Percentiles rank a stretch among this genome's conserved stretches.
These are phyloP conservation scores for Branchellion lobata DNA, from an alignment of 2,888 invertebrate species.

Conservation along the genomic window DNA sequence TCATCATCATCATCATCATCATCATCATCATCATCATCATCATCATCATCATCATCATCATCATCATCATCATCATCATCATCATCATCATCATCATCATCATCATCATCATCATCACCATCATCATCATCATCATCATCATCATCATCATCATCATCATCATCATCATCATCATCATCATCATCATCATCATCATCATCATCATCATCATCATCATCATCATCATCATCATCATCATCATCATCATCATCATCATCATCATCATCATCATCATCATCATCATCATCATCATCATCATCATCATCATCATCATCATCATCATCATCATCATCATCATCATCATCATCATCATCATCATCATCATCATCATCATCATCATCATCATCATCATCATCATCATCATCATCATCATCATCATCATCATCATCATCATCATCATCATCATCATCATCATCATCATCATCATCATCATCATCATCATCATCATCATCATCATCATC, in stretches of 20 bases:
- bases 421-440: slow-evolving; percentile 27
- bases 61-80: slow-evolving; percentile 36
- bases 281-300: slow-evolving; percentile 25
- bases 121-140: too few species aligned
- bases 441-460: slow-evolving; percentile 28
- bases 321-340: slow-evolving; percentile 29
- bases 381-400: slow-evolving; percentile 20
- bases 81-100: slow-evolving; percentile 24
- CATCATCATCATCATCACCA: slow-evolving; percentile 33
- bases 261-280: slow-evolving; percentile 38
- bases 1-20: background rate
- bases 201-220: slow-evolving; percentile 11
- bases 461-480: slow-evolving; percentile 32
- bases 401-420: slow-evolving; percentile 31
- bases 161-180: background rate
- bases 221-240: slow-evolving; percentile 33
- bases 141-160: background rate
- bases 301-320: slow-evolving; percentile 32
- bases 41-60: slow-evolving; percentile 39
- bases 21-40: slow-evolving; percentile 31
- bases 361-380: slow-evolving; percentile 34
- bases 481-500: slow-evolving; percentile 24
- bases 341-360: slow-evolving; percentile 17
- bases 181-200: slow-evolving; percentile 31
- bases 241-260: slow-evolving; percentile 38